Percentiles rank a stretch among this genome's conserved stretches.
Conservation (phyloP, 2,888 invertebrate species). For the Metacarcinus magister region DNA sequence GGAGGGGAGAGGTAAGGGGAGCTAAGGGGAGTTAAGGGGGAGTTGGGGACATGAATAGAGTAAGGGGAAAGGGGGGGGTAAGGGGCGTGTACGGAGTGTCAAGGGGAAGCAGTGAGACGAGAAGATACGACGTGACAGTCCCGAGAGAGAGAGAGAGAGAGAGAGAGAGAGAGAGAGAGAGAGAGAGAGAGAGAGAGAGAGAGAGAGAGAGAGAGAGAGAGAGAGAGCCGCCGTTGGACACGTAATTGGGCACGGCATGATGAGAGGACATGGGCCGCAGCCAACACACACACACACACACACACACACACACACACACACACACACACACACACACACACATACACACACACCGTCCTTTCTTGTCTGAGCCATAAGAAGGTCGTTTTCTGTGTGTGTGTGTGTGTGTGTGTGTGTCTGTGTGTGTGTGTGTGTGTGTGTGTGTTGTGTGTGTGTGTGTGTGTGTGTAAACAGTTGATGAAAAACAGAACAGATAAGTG, state of each 20-base stretch:
- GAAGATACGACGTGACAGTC: background rate
- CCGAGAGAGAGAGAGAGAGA: background rate
- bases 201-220: constrained; percentile 62
- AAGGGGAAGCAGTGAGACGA: background rate
- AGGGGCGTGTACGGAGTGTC: background rate
- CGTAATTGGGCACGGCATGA: background rate
- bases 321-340: constrained; percentile 47
- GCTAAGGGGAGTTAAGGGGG: background rate
- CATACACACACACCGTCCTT: background rate
- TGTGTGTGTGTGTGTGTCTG: background rate
- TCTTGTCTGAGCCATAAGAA: background rate
- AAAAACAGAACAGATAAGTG: no score
- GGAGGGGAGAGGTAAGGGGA: background rate
- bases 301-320: constrained; percentile 54
- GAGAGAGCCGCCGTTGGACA: background rate
- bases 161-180: constrained; percentile 58
- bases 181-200: constrained; percentile 52
- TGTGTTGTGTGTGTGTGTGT: background rate
- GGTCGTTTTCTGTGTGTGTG: no score
- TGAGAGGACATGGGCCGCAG: background rate
- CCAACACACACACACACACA: constrained; percentile 30
- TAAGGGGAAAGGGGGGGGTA: background rate
- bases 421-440: background rate
- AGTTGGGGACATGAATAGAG: background rate
- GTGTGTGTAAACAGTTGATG: no score